phyloP scores from a whole-genome alignment of 2,113 vertebrate genomes.

The Cyprinus carpio region DNA sequence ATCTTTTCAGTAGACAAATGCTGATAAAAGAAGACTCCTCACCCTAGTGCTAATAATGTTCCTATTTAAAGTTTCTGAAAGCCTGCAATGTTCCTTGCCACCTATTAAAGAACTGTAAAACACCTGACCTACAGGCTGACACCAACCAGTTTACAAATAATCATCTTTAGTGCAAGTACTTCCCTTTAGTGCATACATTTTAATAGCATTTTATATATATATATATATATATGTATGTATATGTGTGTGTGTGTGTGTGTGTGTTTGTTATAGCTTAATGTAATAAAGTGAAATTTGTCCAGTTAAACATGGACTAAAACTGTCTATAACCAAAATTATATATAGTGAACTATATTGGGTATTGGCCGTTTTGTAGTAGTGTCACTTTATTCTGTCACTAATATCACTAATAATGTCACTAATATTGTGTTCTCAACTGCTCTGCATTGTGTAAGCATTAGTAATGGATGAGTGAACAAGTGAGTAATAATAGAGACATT shows the following conservation, averaged over 20 bases:
- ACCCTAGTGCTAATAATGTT: slow-evolving; percentile 58
- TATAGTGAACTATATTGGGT: neutral
- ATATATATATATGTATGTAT: too few relatives aligned
- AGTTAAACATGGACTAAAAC: neutral
- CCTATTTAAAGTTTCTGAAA: slow-evolving; percentile 43
- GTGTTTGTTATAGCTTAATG: neutral
- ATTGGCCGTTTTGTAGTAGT: too few relatives aligned
- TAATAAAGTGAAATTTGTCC: neutral
- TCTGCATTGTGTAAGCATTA: neutral
- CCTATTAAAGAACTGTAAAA: slow-evolving; percentile 48
- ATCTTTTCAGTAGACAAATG: neutral
- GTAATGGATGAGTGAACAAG: neutral
- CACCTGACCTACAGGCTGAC: slow-evolving; percentile 31
- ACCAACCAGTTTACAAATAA: neutral
- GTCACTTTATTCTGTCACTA: too few relatives aligned
- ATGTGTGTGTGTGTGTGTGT: too few relatives aligned
- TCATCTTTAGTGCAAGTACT: neutral
- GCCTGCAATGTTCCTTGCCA: slow-evolving; percentile 12
- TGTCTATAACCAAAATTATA: too few relatives aligned
- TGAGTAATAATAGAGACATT: neutral
- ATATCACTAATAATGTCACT: too few relatives aligned
- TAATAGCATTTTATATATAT: neutral
- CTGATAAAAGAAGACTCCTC: slow-evolving; percentile 38
- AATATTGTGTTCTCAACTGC: neutral
- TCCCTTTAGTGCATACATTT: neutral